Evolutionary conservation across 2,888 invertebrate species (phyloP).

Genomic region (Aromia moschata): DNA sequence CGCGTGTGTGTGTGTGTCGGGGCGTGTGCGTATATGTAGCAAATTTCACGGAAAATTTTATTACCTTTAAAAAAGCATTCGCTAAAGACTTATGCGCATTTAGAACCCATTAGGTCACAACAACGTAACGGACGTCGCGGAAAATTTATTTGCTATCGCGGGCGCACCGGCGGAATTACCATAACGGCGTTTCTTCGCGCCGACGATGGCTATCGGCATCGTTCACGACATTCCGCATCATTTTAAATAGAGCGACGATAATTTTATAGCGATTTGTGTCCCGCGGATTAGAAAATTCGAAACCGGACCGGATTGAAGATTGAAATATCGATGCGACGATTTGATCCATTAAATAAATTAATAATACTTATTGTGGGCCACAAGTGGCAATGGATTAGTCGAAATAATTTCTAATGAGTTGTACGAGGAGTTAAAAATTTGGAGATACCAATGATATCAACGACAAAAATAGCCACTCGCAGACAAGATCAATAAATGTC

Average conservation of each 20-base stretch:
- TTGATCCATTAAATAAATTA: no score
- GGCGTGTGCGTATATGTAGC: slow-evolving; percentile 44
- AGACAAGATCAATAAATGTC: no score
- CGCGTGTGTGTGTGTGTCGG: slow-evolving; percentile 43
- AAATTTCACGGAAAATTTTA: slow-evolving; percentile 53
- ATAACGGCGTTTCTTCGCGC: slow-evolving; percentile 16
- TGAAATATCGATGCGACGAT: background rate
- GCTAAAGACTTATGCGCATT: slow-evolving; percentile 33
- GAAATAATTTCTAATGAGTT: no score
- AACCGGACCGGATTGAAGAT: background rate
- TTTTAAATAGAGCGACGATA: slow-evolving; percentile 9
- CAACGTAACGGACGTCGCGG: slow-evolving; percentile 26
- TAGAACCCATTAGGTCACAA: slow-evolving; percentile 36
- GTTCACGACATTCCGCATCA: slow-evolving; percentile 5
- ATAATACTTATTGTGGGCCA: no score
- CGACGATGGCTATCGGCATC: slow-evolving; percentile 2
- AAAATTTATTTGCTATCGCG: slow-evolving; percentile 25
- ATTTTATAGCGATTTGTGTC: slow-evolving; percentile 15
- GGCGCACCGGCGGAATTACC: slow-evolving; percentile 18
- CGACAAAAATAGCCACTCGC: no score
- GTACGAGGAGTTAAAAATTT: no score
- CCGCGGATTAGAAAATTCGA: slow-evolving; percentile 2
- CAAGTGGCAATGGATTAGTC: no score
- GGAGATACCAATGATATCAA: no score
- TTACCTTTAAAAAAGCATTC: slow-evolving; percentile 35